These are phyloP conservation scores for Anguilla anguilla DNA, from an alignment of 2,797 vertebrate species.

Conservation along the genomic window DNA sequence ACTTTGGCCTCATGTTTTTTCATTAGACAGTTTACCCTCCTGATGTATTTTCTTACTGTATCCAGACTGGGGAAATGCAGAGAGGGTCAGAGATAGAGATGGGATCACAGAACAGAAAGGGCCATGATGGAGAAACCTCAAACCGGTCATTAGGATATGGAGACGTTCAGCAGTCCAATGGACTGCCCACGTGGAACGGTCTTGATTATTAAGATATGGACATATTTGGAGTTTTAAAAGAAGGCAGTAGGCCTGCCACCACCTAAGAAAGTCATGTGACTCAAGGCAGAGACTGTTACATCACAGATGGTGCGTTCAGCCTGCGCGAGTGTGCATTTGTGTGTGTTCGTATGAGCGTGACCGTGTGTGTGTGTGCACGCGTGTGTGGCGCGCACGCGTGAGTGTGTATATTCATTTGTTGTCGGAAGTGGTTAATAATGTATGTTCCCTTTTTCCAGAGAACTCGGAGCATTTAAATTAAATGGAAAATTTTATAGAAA, in stretches of 20 bases:
- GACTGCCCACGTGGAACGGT: neutral
- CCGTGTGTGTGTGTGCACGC: neutral
- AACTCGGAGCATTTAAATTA: neutral
- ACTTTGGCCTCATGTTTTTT: neutral
- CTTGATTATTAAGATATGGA: neutral
- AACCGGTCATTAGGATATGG: neutral
- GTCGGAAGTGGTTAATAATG: neutral
- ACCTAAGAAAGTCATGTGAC: neutral
- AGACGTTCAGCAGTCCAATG: neutral
- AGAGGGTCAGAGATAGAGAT: neutral
- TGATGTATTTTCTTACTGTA: neutral
- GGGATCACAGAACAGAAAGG: neutral
- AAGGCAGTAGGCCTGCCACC: neutral
- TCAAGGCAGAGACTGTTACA: neutral
- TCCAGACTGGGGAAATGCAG: neutral
- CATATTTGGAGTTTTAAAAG: neutral
- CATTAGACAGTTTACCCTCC: neutral
- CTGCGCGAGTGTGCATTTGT: neutral
- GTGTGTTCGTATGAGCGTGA: neutral
- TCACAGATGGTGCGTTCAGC: neutral
- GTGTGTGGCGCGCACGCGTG: neutral
- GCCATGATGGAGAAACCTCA: neutral
- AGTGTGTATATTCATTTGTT: neutral
- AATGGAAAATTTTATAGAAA: constrained; percentile 9
- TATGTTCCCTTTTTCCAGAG: constrained; percentile 4